A percentile compares a stretch with the other conserved stretches of the same genome.
Conservation (phyloP, 1,140 invertebrate species). For the Trypoxylus dichotomus region DNA sequence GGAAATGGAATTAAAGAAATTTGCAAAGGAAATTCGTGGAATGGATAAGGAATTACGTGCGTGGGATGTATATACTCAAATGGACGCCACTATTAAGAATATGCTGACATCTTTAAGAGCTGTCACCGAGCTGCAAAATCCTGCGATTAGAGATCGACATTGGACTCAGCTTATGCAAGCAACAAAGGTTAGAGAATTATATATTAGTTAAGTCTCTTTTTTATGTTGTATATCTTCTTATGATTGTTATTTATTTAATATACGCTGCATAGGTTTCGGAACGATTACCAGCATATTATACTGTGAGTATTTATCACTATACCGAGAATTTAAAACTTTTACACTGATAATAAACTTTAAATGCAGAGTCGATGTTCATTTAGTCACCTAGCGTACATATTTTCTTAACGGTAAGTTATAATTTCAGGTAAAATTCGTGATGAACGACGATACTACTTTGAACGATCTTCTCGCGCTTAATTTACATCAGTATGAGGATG, state of each 20-base stretch:
- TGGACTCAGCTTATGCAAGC: slow-evolving; percentile 92
- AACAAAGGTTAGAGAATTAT: slow-evolving; percentile 67
- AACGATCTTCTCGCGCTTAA: slow-evolving; percentile 84
- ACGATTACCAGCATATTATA: slow-evolving; percentile 39
- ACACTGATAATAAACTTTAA: slow-evolving; percentile 9
- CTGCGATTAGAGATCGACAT: slow-evolving; percentile 88
- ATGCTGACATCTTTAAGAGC: slow-evolving; percentile 85
- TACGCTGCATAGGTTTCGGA: slow-evolving; percentile 31
- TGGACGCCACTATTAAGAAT: slow-evolving; percentile 79
- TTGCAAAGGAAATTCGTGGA: slow-evolving; percentile 79
- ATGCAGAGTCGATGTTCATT: neutral
- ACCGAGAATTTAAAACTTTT: neutral
- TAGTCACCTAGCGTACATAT: neutral
- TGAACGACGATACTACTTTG: slow-evolving; percentile 76
- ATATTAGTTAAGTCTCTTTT: neutral
- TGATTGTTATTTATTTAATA: neutral
- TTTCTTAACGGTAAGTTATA: neutral
- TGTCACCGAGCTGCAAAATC: slow-evolving; percentile 91
- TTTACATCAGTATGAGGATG: slow-evolving; percentile 90
- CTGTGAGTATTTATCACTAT: slow-evolving; percentile 37
- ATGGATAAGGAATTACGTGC: slow-evolving; percentile 85
- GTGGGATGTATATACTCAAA: slow-evolving; percentile 75
- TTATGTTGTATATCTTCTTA: neutral
- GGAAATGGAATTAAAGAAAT: slow-evolving; percentile 92
- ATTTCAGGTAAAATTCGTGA: slow-evolving; percentile 69